phyloP scores from a whole-genome alignment of 2,888 invertebrate species.

The Cylloceria caligata region DNA sequence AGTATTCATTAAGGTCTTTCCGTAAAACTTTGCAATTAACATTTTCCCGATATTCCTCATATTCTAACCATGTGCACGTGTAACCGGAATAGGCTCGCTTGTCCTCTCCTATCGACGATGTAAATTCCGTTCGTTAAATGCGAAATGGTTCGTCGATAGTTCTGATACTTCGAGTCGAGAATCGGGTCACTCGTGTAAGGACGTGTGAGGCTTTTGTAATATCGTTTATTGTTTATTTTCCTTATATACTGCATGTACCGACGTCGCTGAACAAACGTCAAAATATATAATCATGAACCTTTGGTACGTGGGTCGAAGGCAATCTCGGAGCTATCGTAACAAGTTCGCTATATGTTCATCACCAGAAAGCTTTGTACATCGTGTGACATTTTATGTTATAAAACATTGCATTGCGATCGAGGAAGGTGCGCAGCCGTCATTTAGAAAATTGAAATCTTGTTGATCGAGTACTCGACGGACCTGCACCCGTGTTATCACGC shows the following conservation, averaged over 20 bases:
- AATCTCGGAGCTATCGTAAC: conserved; percentile 10
- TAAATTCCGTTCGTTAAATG: conserved; percentile 20
- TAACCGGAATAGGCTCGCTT: neutral
- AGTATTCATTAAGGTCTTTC: neutral
- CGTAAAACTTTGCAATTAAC: conserved; percentile 23
- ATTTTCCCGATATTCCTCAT: conserved; percentile 27
- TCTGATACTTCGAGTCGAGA: conserved; percentile 43
- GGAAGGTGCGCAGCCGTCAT: no score
- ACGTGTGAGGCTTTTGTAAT: neutral
- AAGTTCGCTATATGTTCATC: neutral
- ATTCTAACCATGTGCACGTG: conserved; percentile 3
- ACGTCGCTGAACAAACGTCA: conserved; percentile 6
- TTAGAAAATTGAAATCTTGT: neutral
- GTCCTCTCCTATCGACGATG: neutral
- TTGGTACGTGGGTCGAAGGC: conserved; percentile 13
- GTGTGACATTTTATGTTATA: neutral
- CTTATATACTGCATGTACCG: neutral
- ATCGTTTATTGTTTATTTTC: neutral
- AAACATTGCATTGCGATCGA: neutral
- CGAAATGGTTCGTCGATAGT: conserved; percentile 21
- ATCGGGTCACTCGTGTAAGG: conserved; percentile 50
- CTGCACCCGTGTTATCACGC: neutral
- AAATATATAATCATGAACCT: conserved; percentile 5
- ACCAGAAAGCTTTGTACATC: neutral
- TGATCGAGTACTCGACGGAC: neutral